Conservation (phyloP, 2,888 invertebrate species). For the Corythucha ciliata region DNA sequence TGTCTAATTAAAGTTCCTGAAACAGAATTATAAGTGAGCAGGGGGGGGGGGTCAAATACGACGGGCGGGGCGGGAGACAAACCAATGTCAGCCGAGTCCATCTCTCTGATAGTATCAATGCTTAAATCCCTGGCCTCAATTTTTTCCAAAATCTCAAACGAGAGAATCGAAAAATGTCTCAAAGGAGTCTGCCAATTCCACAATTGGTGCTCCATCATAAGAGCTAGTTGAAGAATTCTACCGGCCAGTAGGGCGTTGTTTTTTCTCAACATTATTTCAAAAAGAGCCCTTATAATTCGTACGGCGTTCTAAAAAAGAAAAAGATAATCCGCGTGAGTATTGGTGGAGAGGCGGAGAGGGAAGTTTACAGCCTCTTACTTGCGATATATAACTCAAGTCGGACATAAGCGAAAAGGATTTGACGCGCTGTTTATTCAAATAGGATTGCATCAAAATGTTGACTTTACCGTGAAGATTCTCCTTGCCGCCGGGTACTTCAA, state of each 20-base stretch:
- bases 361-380: slow-evolving; percentile 49
- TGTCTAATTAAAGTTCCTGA: slow-evolving; percentile 63
- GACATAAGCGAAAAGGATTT: slow-evolving; percentile 78
- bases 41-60: too few species aligned
- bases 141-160: slow-evolving; percentile 68
- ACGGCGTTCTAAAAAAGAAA: slow-evolving; percentile 66
- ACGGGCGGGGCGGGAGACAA: too few species aligned
- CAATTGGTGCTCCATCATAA: slow-evolving; percentile 84
- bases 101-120: slow-evolving; percentile 70
- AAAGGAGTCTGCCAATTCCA: slow-evolving; percentile 84
- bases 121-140: slow-evolving; percentile 59
- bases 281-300: slow-evolving; percentile 82
- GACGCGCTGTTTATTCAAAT: slow-evolving; percentile 70
- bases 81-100: slow-evolving; percentile 81
- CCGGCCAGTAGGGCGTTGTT: slow-evolving; percentile 85
- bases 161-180: slow-evolving; percentile 69
- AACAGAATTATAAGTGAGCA: slow-evolving; percentile 6
- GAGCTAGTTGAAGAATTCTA: slow-evolving; percentile 73
- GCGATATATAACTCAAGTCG: slow-evolving; percentile 79
- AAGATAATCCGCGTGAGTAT: slow-evolving; percentile 32
- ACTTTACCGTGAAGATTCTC: slow-evolving; percentile 92
- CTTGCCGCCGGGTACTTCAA: slow-evolving; percentile 68
- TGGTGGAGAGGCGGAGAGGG: background rate
- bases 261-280: slow-evolving; percentile 82
- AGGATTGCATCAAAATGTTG: slow-evolving; percentile 86